A percentile compares a stretch with the other conserved stretches of the same genome.
phyloP scores from a whole-genome alignment of 2,113 vertebrate species.

The Dasyurus viverrinus region DNA sequence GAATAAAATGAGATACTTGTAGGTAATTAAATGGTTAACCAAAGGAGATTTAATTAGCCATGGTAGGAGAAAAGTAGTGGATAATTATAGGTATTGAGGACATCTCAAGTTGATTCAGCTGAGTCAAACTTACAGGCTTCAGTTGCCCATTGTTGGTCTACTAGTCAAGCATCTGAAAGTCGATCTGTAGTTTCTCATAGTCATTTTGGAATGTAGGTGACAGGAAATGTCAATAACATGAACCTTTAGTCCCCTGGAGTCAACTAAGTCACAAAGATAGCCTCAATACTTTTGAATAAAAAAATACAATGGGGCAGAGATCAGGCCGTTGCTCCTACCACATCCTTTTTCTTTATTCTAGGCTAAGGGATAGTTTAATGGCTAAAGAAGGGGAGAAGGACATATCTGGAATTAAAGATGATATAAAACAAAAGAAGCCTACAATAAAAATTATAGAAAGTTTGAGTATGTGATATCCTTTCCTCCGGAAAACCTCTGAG shows the following conservation, averaged over 20 bases:
- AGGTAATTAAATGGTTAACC: not conserved
- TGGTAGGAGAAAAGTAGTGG: not conserved
- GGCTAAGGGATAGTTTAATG: not conserved
- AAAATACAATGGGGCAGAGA: not conserved
- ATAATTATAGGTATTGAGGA: not conserved
- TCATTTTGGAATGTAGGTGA: not conserved
- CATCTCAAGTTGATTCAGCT: not conserved
- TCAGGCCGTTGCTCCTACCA: not conserved
- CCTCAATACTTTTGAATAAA: not conserved
- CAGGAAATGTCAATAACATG: not conserved
- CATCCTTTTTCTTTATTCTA: not conserved
- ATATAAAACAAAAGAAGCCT: not conserved
- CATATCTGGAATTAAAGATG: not conserved
- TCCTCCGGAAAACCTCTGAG: not conserved
- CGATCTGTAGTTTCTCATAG: not conserved
- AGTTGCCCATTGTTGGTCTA: not conserved
- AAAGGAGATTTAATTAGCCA: not conserved
- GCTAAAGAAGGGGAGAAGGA: not conserved
- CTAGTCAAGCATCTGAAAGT: not conserved
- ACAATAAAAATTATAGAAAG: not conserved
- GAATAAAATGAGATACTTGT: not conserved
- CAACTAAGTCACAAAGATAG: not conserved
- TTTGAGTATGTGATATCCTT: not conserved
- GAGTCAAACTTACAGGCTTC: not conserved
- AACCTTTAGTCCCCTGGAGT: not conserved